Conservation (phyloP, 2,888 invertebrate genomes). For the Rhagium mordax region DNA sequence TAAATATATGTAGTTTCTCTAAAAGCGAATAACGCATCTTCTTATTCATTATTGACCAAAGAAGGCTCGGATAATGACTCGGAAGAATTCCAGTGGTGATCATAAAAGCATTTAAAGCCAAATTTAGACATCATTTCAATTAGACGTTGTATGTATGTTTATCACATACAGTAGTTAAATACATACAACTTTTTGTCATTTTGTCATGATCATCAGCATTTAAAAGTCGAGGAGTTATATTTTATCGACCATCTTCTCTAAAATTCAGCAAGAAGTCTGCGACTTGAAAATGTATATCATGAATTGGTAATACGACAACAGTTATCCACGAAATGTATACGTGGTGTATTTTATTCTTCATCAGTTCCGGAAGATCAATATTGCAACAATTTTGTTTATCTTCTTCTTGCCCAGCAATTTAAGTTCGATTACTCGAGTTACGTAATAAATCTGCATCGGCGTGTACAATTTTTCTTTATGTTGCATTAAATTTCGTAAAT, state of each 20-base stretch:
- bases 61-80: slow-evolving; percentile 31
- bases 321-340: neutral
- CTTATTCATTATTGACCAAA: slow-evolving; percentile 40
- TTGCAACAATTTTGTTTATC: no score
- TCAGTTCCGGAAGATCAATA: no score
- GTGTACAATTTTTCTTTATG: slow-evolving; percentile 3
- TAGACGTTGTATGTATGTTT: slow-evolving; percentile 40
- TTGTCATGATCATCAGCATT: slow-evolving; percentile 16
- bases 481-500: slow-evolving; percentile 19
- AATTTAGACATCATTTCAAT: slow-evolving; percentile 43
- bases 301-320: neutral
- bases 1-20: slow-evolving; percentile 27
- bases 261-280: slow-evolving; percentile 8
- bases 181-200: slow-evolving; percentile 27
- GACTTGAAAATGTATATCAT: slow-evolving; percentile 2
- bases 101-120: slow-evolving; percentile 38
- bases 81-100: slow-evolving; percentile 32
- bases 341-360: no score
- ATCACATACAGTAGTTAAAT: slow-evolving; percentile 40
- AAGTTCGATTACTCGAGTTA: no score
- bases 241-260: slow-evolving; percentile 13
- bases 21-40: slow-evolving; percentile 29
- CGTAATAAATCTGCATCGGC: no score
- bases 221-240: slow-evolving; percentile 5
- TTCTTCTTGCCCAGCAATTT: no score